These are phyloP conservation scores for Daktulosphaira vitifoliae DNA, from an alignment of 1,140 invertebrate species.

Conservation along the genomic window DNA sequence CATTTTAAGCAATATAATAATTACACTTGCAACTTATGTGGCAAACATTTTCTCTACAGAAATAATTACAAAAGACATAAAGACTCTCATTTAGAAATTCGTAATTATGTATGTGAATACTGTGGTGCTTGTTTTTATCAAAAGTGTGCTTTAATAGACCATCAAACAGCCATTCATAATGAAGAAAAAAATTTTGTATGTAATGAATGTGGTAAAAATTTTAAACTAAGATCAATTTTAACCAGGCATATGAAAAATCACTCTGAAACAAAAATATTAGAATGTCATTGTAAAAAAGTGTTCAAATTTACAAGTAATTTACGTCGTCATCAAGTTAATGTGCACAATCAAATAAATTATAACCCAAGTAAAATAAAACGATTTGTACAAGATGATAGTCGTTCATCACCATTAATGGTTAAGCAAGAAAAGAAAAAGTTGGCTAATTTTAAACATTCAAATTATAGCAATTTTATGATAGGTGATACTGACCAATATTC, in stretches of 20 bases:
- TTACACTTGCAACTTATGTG: constrained; percentile 18
- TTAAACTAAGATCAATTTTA: constrained; percentile 23
- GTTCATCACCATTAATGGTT: neutral
- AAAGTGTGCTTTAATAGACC: neutral
- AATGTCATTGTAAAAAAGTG: constrained; percentile 4
- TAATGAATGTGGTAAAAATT: constrained; percentile 16
- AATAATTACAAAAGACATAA: constrained; percentile 26
- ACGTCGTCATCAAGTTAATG: constrained; percentile 20
- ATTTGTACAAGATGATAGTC: constrained; percentile 22
- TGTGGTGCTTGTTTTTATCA: constrained; percentile 31
- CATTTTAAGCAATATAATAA: constrained; percentile 24
- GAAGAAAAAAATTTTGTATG: constrained; percentile 26
- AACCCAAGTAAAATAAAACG: constrained; percentile 1
- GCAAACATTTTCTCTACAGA: constrained; percentile 9
- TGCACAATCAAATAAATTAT: constrained; percentile 6
- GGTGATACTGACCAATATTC: constrained; percentile 14
- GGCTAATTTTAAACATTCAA: constrained; percentile 7
- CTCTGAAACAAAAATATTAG: constrained; percentile 2
- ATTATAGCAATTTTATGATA: neutral
- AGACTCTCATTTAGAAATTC: constrained; percentile 22
- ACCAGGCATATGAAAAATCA: constrained; percentile 20
- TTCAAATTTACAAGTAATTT: constrained; percentile 28
- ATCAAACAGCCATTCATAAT: constrained; percentile 6
- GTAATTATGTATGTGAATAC: constrained; percentile 19
- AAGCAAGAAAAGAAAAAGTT: constrained; percentile 19